Base-by-base conservation (phyloP, 2,113 vertebrate genomes). In the Corythaeola cristata region DNA sequence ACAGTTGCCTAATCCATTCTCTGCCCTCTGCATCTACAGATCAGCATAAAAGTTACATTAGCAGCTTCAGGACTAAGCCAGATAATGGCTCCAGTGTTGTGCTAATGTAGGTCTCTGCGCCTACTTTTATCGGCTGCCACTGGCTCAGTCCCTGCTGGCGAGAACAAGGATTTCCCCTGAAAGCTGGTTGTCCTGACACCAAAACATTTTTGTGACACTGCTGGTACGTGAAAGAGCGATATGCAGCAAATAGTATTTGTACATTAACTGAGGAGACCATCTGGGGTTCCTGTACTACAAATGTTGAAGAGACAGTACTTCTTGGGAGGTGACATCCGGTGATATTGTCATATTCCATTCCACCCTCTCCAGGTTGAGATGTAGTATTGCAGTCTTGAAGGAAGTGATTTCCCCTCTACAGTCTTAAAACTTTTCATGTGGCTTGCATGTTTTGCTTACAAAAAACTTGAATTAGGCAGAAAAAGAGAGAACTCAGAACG, bases 291-390 rank as follows among this genome's bases (percentile, higher is more conserved):
- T 75, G 30, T 62, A 8, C 37, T 49, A 2, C 32, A 49, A 45
- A 15, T 27, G 27, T 52, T 63, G 64, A 89, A 68, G 66, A 52
- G 47, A 86, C 11, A 33, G 82, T 47, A 47, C 26, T 81, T 82
- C 49, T 84, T 24, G 63, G 41, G 74, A 92, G 66, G 74, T 91
- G 73, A 81, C 32, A 22, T 23, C 35, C 32, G 9, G 9, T 64
- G 85, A 73, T 64, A 72, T 67, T 97, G 95, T 86, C 69, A 80
- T 91, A 97, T 94, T 97, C 95, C 95, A 94, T 93, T 95, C 97
- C 94, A 92, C 97, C 97, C 98, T 97, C 97, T 98, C 97, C 96
- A 97, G 98, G 98, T 67, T 97, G 96, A 96, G 95, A 90, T 69
- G 90, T 67, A 93, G 93, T 73, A 94, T 39, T 92, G 90, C 95